Evolutionary conservation across 1,140 invertebrate species (phyloP).

Genomic region (Gryon sp.): DNA sequence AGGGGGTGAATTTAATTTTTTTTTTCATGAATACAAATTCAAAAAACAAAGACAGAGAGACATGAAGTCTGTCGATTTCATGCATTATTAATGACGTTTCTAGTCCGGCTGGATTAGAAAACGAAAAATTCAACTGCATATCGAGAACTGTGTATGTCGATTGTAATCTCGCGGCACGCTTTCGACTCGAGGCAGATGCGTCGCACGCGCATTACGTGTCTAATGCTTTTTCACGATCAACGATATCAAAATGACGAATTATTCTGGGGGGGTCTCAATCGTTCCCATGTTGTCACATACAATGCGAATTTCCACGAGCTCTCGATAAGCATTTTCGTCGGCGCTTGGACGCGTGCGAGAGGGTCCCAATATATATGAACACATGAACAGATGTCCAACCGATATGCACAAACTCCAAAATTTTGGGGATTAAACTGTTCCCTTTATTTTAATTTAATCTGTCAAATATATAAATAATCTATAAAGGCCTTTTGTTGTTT

Average conservation of each 20-base stretch:
- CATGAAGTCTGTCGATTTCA: conserved; percentile 4
- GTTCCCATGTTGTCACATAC: too few species aligned
- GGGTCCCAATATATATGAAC: conserved; percentile 14
- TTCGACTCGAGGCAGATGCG: conserved; percentile 40
- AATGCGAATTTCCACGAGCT: conserved; percentile 34
- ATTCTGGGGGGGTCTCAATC: background rate
- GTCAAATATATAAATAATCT: too few species aligned
- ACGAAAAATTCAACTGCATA: conserved; percentile 32
- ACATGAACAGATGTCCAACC: conserved; percentile 29
- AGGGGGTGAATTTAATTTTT: too few species aligned
- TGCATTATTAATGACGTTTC: conserved; percentile 32
- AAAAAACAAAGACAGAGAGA: too few species aligned
- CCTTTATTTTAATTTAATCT: too few species aligned
- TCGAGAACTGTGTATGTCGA: conserved; percentile 18
- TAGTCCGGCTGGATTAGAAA: conserved; percentile 17
- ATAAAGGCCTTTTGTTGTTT: too few species aligned
- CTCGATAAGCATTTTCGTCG: conserved; percentile 4
- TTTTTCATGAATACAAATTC: too few species aligned
- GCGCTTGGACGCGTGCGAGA: conserved; percentile 23
- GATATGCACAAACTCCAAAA: background rate
- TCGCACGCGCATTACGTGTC: conserved; percentile 33
- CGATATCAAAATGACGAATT: conserved; percentile 4
- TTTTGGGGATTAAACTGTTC: too few species aligned
- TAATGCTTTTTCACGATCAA: conserved; percentile 2
- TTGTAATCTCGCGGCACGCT: conserved; percentile 34